phyloP scores from a whole-genome alignment of 2,888 invertebrate genomes.

The Apamea anceps region DNA sequence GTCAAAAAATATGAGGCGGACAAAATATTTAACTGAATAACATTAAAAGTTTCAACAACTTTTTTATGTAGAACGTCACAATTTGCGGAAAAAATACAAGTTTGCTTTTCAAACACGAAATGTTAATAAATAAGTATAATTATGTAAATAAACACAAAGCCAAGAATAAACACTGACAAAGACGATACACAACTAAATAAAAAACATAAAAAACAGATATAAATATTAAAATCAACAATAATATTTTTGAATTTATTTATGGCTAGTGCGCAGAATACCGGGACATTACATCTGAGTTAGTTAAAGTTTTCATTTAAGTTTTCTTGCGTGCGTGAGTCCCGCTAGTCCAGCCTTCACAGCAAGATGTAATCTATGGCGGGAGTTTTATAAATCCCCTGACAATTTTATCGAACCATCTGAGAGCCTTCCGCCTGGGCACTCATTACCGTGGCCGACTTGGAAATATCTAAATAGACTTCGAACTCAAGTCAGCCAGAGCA shows the following conservation, averaged over 20 bases:
- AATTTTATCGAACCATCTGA: not conserved
- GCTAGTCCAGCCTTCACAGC: not conserved
- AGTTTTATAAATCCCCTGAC: not conserved
- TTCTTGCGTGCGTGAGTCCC: not conserved
- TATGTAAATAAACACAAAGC: constrained; percentile 21
- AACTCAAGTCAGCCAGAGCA: too few species aligned
- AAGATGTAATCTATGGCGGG: not conserved
- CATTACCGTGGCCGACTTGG: too few species aligned
- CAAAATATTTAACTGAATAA: not conserved
- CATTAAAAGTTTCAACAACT: not conserved
- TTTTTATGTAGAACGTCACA: not conserved
- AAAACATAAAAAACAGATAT: constrained; percentile 12
- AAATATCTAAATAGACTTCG: too few species aligned
- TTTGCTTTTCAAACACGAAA: not conserved
- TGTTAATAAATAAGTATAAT: constrained; percentile 19
- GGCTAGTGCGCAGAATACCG: constrained; percentile 19
- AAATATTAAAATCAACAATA: not conserved
- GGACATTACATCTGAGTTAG: not conserved
- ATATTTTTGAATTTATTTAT: not conserved
- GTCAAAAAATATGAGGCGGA: constrained; percentile 41
- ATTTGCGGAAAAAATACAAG: constrained; percentile 8
- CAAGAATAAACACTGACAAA: constrained; percentile 1
- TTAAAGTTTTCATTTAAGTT: not conserved
- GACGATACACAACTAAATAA: constrained; percentile 1
- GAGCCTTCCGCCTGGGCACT: not conserved